A percentile compares a stretch with the other conserved stretches of the same genome.
Evolutionary conservation across 2,113 vertebrate genomes (phyloP).

Genomic region (Lepisosteus osseus): DNA sequence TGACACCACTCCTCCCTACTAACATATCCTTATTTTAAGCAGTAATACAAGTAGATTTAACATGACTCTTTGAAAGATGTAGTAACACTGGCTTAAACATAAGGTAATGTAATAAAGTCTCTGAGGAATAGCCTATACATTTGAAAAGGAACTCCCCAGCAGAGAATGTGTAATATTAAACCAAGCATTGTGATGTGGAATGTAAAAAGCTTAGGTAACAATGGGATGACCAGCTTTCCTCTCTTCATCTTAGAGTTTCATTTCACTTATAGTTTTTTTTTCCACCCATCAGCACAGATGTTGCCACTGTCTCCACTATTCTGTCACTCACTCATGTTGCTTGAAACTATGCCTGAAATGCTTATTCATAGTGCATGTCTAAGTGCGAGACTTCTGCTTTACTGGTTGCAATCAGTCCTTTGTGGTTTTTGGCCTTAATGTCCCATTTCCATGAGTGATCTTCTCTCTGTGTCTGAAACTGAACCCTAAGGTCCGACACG

Average conservation of each 20-base stretch:
- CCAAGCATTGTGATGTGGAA: constrained; percentile 46
- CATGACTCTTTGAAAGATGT: no score
- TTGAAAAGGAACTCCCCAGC: no score
- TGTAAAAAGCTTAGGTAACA: constrained; percentile 43
- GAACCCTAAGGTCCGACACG: no score
- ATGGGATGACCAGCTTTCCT: constrained; percentile 51
- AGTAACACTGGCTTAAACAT: no score
- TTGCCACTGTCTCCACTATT: constrained; percentile 39
- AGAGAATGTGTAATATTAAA: constrained; percentile 37
- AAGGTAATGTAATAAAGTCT: no score
- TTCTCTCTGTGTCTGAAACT: constrained; percentile 7
- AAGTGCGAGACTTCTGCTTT: background rate
- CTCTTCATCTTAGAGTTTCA: constrained; percentile 28
- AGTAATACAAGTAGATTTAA: no score
- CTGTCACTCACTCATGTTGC: constrained; percentile 41
- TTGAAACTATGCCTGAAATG: constrained; percentile 19
- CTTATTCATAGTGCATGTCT: constrained; percentile 7
- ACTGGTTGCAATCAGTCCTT: background rate
- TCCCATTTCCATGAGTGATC: constrained; percentile 10
- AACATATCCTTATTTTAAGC: no score
- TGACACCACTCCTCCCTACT: no score
- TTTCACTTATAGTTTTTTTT: background rate
- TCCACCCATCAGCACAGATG: constrained; percentile 17
- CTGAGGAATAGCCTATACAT: no score
- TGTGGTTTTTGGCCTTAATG: constrained; percentile 2